phyloP scores from a whole-genome alignment of 2,888 invertebrate genomes.

The Gastracanthus pulcherrimus region DNA sequence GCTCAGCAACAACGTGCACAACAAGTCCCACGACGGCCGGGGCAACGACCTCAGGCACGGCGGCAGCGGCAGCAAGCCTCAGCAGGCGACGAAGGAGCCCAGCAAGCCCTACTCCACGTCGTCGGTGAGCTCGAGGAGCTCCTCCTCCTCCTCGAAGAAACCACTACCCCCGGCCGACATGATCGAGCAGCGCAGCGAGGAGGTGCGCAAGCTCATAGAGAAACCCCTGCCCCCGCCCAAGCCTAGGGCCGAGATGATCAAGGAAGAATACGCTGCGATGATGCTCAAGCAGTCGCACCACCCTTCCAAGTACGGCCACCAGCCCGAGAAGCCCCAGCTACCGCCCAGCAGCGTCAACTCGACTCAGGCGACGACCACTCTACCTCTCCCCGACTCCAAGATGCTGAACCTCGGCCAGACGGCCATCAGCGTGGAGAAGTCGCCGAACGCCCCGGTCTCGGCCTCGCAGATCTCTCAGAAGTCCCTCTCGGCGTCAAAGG shows the following conservation, averaged over 20 bases:
- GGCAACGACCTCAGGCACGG: constrained; percentile 70
- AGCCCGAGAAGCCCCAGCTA: constrained; percentile 59
- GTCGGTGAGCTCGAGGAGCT: constrained; percentile 4
- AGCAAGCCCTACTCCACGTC: constrained; percentile 66
- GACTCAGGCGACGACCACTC: constrained; percentile 40
- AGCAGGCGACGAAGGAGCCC: constrained; percentile 62
- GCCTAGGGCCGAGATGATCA: constrained; percentile 66
- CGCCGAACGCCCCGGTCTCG: constrained; percentile 59
- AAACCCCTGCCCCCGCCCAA: constrained; percentile 70
- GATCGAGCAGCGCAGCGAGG: constrained; percentile 71
- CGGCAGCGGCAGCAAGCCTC: constrained; percentile 57
- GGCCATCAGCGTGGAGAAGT: constrained; percentile 61
- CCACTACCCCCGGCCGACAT: no score
- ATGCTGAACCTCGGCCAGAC: constrained; percentile 54
- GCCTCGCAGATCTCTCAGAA: constrained; percentile 56
- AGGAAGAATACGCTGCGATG: constrained; percentile 68
- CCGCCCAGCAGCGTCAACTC: neutral
- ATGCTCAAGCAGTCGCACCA: constrained; percentile 71
- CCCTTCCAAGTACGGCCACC: constrained; percentile 64
- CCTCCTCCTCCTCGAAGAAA: constrained; percentile 41
- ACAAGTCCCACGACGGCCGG: constrained; percentile 67
- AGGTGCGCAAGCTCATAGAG: constrained; percentile 73
- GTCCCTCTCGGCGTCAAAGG: constrained; percentile 33
- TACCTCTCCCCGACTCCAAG: constrained; percentile 55
- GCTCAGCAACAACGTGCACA: constrained; percentile 68